These are phyloP conservation scores for Kryptolebias marmoratus DNA, from an alignment of 2,113 vertebrate genomes.

Conservation along the genomic window DNA sequence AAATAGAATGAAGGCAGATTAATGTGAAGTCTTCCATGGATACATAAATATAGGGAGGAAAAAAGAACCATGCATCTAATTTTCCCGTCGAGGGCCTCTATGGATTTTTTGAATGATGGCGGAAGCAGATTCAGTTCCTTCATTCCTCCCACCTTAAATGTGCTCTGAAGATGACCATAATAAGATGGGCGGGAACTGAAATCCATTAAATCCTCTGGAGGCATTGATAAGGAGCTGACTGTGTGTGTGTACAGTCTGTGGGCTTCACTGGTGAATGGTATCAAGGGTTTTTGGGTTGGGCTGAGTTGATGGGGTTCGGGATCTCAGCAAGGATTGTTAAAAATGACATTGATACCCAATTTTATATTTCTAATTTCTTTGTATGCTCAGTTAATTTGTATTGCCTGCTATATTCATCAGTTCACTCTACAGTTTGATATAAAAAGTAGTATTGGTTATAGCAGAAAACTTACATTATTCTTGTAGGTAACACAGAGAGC, in stretches of 20 bases:
- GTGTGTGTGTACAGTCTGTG: conserved; percentile 9
- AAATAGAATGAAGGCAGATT: conserved; percentile 69
- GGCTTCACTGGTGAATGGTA: conserved; percentile 21
- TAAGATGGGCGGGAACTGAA: conserved; percentile 67
- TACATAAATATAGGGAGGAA: conserved; percentile 50
- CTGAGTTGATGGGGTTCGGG: not conserved
- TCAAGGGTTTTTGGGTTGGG: not conserved
- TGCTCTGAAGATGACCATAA: conserved; percentile 72
- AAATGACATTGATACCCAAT: not conserved
- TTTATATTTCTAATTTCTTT: not conserved
- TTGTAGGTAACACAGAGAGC: too few relatives aligned
- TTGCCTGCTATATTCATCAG: not conserved
- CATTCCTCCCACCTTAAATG: conserved; percentile 67
- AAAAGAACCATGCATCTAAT: conserved; percentile 70
- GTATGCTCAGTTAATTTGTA: not conserved
- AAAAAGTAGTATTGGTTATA: too few relatives aligned
- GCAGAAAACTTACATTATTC: too few relatives aligned
- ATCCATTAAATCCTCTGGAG: conserved; percentile 76
- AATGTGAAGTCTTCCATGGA: conserved; percentile 65
- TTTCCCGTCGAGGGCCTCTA: conserved; percentile 71
- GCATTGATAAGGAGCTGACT: conserved; percentile 75
- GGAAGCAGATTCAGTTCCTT: conserved; percentile 67
- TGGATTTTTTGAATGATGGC: conserved; percentile 77
- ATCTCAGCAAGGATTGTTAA: conserved; percentile 3
- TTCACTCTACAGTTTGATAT: too few relatives aligned